Base-by-base conservation (phyloP, 2,888 invertebrate species). In the Rotaria magnacalcarata region DNA sequence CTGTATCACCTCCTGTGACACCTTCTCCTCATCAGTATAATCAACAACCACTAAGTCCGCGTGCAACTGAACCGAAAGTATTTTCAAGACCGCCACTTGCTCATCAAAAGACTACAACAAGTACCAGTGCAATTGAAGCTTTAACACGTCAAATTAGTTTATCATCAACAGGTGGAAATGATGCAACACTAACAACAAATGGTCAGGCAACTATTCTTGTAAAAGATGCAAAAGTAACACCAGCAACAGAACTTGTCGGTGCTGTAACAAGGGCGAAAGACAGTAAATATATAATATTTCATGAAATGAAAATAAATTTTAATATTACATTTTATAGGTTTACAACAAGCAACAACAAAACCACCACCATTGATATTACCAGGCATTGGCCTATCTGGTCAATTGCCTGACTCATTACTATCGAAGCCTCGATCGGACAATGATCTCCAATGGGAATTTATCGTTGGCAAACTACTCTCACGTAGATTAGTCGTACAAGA, bases 401-500 rank as follows among this genome's bases (percentile, higher is more conserved):
- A 47, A 80, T 47, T 47, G 11, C 80, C 80, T n/a, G 47, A 80
- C 11, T 16, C 43, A 21, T 47, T 80, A 47, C 11, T 80, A 43
- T n/a, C 43, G 3, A 80, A 80, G 19, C 80, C 80, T 14, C 47
- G 47, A 8, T 47, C 47, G 5, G 80, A 80, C 14, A 80, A 80
- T 47, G 80, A 80, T 24, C 47, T 80, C 11, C 80, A 80, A 47
- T 80, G 80, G 80, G 80, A 80, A 47, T 47, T 6, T n/a, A 91
- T 97, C 56, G 89, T 89, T 86, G 89, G 84, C 19, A 85, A 85
- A 85, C 86, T 90, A 86, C 88, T 90, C 84, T 88, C 88, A 8
- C 94, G 87, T 27, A 91, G 92, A 5, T 94, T 95, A 88, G 93
- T 96, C 84, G 92, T 93, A 88, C 96, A 97, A 90, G 97, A 98